Percentiles rank a stretch among this genome's conserved stretches.
Conservation (phyloP, 2,888 invertebrate genomes). For the Octonoba sinensis region DNA sequence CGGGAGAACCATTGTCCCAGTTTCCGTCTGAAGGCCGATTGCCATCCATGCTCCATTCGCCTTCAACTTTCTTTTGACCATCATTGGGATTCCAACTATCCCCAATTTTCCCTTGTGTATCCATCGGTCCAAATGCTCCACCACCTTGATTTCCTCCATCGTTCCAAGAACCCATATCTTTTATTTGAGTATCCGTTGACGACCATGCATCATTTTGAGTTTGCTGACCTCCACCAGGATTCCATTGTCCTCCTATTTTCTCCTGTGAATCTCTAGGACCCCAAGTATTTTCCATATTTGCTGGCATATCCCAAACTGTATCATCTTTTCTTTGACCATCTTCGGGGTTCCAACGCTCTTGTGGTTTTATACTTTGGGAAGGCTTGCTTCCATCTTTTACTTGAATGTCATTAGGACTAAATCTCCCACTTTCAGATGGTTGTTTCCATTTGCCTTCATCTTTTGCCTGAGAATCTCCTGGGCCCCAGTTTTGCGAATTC, state of each 20-base stretch:
- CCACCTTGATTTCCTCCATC: too few relatives aligned
- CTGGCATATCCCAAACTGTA: neutral
- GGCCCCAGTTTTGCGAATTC: neutral
- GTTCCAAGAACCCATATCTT: constrained; percentile 4
- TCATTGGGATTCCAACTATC: constrained; percentile 22
- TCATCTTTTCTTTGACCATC: constrained; percentile 21
- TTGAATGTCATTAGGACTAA: constrained; percentile 21
- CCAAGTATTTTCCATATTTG: neutral
- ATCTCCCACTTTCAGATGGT: neutral
- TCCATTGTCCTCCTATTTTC: constrained; percentile 14
- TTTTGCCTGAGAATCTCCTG: constrained; percentile 5
- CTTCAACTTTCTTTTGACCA: constrained; percentile 20
- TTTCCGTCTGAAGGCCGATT: neutral
- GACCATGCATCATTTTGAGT: constrained; percentile 2
- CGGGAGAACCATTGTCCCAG: neutral
- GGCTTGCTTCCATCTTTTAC: constrained; percentile 8
- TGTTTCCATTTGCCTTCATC: neutral
- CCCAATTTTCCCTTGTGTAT: constrained; percentile 7
- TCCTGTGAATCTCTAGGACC: constrained; percentile 12
- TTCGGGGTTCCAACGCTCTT: neutral
- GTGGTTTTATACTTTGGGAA: too few relatives aligned
- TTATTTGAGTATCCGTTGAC: constrained; percentile 25
- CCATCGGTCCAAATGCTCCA: neutral
- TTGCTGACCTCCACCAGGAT: neutral
- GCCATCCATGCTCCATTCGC: neutral